A percentile compares a stretch with the other conserved stretches of the same genome.
These are phyloP conservation scores for Sebastes minor DNA, from an alignment of 2,797 vertebrate species.

Conservation along the genomic window DNA sequence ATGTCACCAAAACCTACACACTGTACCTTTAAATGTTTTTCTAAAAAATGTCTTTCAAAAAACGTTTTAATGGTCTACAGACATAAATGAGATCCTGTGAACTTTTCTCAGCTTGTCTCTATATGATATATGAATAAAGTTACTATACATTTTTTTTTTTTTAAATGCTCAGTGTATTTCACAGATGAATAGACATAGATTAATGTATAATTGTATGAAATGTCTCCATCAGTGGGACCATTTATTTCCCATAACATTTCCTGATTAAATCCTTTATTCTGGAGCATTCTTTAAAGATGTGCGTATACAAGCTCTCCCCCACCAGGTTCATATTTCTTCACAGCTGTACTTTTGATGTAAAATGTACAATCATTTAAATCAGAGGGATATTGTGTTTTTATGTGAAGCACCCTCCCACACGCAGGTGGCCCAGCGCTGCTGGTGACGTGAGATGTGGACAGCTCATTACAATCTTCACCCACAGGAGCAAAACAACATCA, in stretches of 20 bases:
- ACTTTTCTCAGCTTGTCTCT: neutral
- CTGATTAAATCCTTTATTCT: neutral
- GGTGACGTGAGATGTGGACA: constrained; percentile 58
- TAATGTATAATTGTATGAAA: neutral
- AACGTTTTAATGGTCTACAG: neutral
- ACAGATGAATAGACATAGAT: neutral
- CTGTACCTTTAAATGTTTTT: neutral
- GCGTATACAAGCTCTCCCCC: neutral
- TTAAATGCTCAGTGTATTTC: neutral
- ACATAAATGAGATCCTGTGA: neutral
- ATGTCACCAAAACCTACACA: too few species aligned
- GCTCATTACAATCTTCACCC: constrained; percentile 69
- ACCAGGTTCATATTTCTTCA: neutral
- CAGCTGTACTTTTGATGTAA: constrained; percentile 13
- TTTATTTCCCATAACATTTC: neutral
- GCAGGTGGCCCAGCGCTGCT: constrained; percentile 49
- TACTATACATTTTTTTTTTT: too few species aligned
- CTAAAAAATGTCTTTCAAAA: neutral
- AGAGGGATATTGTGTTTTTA: constrained; percentile 43
- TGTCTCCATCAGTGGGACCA: neutral
- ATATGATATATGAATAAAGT: neutral
- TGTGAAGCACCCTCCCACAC: constrained; percentile 49
- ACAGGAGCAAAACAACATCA: constrained; percentile 65
- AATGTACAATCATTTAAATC: constrained; percentile 45
- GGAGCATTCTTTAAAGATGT: neutral